Conservation (phyloP, 2,113 vertebrate species). For the Semnopithecus entellus region DNA sequence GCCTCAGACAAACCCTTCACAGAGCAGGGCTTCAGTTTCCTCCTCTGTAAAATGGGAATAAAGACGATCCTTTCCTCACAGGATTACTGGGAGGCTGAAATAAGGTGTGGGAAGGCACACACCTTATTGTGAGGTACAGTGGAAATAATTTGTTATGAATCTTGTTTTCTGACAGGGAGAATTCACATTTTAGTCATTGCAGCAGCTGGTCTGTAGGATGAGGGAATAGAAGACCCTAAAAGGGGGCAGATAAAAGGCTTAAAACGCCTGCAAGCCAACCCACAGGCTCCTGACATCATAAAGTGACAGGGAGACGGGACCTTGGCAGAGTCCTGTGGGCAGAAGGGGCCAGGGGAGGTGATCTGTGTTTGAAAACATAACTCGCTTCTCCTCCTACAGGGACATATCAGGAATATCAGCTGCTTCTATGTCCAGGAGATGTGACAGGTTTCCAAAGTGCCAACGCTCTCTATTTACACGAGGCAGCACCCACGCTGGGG, state of each 20-base stretch:
- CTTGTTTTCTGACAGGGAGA: not conserved
- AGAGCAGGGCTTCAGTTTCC: not conserved
- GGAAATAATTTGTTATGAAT: too few species aligned
- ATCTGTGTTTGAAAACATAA: not conserved
- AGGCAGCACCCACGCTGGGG: rapidly evolving
- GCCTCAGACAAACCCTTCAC: not conserved
- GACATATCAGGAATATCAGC: not conserved
- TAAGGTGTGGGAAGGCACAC: not conserved
- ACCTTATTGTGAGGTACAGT: not conserved
- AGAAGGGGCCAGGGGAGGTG: not conserved
- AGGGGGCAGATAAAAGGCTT: not conserved
- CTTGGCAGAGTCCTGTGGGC: rapidly evolving
- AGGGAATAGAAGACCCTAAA: not conserved
- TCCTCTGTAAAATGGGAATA: not conserved
- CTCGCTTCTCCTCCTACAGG: not conserved
- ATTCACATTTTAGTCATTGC: not conserved
- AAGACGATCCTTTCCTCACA: not conserved
- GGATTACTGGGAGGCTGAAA: not conserved
- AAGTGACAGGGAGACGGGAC: not conserved
- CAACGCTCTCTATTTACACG: rapidly evolving
- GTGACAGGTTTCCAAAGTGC: too few species aligned
- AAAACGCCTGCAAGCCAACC: not conserved
- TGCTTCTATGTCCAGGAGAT: not conserved
- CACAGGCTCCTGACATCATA: not conserved
- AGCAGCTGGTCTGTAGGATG: not conserved